These are phyloP conservation scores for Pyrocephalus nanus DNA, from an alignment of 2,797 vertebrate genomes.

Conservation along the genomic window DNA sequence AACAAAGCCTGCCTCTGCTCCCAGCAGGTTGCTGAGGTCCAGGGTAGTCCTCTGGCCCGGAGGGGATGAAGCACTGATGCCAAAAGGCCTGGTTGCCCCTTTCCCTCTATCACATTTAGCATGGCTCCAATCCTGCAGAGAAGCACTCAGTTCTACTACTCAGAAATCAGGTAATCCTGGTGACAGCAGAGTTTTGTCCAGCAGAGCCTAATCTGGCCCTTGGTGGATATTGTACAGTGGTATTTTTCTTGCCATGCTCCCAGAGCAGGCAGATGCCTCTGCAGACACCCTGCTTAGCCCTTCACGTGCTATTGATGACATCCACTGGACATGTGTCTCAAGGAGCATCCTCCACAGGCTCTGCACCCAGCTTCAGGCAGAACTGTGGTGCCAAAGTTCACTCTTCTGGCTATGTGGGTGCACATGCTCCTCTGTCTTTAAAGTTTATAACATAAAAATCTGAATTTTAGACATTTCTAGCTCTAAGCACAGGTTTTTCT, in stretches of 20 bases:
- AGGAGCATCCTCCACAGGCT: neutral
- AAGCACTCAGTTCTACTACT: neutral
- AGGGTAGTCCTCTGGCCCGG: neutral
- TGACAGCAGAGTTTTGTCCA: neutral
- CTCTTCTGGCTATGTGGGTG: neutral
- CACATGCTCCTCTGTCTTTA: neutral
- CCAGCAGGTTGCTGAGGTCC: accelerated
- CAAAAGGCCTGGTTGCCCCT: neutral
- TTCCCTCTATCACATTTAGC: neutral
- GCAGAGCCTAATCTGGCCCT: neutral
- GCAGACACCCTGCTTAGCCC: neutral
- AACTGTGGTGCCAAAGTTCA: neutral
- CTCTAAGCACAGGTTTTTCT: neutral
- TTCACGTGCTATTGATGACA: neutral
- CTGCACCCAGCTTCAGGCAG: neutral
- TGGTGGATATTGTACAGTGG: neutral
- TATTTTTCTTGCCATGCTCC: neutral
- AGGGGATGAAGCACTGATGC: neutral
- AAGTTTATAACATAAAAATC: neutral
- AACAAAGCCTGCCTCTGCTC: neutral
- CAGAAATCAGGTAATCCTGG: neutral
- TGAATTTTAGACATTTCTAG: neutral
- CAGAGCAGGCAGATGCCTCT: neutral
- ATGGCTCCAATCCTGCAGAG: neutral
- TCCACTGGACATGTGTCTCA: neutral